Percentiles rank a stretch among this genome's conserved stretches.
Evolutionary conservation across 2,888 invertebrate species (phyloP).

Genomic region (Carpatolechia fugitivella): DNA sequence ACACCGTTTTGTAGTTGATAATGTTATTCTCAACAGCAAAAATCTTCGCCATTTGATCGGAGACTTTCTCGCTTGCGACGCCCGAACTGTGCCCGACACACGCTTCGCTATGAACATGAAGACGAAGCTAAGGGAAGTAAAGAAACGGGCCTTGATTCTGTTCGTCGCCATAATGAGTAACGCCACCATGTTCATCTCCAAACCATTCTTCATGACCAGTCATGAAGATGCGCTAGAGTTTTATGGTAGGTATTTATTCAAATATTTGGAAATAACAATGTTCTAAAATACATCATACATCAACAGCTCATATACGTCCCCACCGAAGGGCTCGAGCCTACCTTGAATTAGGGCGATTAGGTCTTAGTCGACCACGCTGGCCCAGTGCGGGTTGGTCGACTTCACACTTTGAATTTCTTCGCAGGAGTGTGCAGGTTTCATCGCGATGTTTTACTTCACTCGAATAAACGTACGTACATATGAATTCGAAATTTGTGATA

Average conservation of each 20-base stretch:
- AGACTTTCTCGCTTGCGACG: constrained; percentile 21
- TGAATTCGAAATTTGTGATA: too few relatives aligned
- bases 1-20: background rate
- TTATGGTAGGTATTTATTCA: background rate
- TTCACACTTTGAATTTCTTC: too few relatives aligned
- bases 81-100: constrained; percentile 17
- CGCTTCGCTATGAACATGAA: constrained; percentile 23
- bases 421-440: too few relatives aligned
- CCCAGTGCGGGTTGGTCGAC: too few relatives aligned
- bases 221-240: constrained; percentile 20
- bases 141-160: constrained; percentile 26
- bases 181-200: constrained; percentile 21
- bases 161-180: constrained; percentile 26
- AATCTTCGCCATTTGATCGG: constrained; percentile 23
- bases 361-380: too few relatives aligned
- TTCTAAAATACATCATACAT: too few relatives aligned
- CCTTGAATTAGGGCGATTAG: too few relatives aligned
- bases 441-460: too few relatives aligned
- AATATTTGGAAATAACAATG: background rate
- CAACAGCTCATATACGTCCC: too few relatives aligned
- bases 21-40: constrained; percentile 18
- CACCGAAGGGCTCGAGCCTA: too few relatives aligned
- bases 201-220: constrained; percentile 22
- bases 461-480: too few relatives aligned
- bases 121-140: constrained; percentile 21